Evolutionary conservation across 2,113 vertebrate genomes (phyloP).

Genomic region (Pampusana beccarii): DNA sequence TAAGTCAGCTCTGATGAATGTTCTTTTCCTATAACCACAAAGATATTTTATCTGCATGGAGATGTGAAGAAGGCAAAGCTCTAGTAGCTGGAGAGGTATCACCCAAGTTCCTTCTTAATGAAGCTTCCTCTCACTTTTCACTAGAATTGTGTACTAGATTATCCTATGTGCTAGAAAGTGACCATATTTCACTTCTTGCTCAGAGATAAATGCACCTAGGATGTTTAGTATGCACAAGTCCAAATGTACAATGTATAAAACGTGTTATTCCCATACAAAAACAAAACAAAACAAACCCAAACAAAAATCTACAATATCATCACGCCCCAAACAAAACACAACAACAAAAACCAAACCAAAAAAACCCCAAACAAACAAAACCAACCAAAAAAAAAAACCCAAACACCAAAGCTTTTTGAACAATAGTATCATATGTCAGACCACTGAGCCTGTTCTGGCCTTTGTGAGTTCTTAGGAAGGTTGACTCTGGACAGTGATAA

Average conservation of each 20-base stretch:
- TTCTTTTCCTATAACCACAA: background rate
- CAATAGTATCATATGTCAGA: background rate
- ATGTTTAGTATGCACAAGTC: background rate
- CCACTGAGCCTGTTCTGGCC: background rate
- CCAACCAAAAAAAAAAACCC: background rate
- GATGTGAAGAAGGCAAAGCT: background rate
- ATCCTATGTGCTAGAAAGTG: background rate
- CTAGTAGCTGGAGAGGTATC: background rate
- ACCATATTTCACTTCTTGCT: background rate
- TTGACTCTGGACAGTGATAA: background rate
- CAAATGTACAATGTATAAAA: background rate
- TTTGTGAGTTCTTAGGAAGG: background rate
- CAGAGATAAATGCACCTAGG: background rate
- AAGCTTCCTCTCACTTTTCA: background rate
- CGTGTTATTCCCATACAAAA: background rate
- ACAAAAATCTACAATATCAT: background rate
- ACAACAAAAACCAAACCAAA: background rate
- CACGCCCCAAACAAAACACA: too few species aligned
- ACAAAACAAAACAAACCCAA: background rate
- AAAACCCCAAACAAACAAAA: background rate
- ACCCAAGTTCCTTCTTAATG: background rate
- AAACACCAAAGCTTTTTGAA: background rate
- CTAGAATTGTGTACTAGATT: background rate
- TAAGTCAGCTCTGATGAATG: background rate
- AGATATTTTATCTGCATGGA: background rate